These are phyloP conservation scores for Halichondria panicea DNA, from an alignment of 37 sponge, comb jelly and placozoan genomes.

Conservation along the genomic window DNA sequence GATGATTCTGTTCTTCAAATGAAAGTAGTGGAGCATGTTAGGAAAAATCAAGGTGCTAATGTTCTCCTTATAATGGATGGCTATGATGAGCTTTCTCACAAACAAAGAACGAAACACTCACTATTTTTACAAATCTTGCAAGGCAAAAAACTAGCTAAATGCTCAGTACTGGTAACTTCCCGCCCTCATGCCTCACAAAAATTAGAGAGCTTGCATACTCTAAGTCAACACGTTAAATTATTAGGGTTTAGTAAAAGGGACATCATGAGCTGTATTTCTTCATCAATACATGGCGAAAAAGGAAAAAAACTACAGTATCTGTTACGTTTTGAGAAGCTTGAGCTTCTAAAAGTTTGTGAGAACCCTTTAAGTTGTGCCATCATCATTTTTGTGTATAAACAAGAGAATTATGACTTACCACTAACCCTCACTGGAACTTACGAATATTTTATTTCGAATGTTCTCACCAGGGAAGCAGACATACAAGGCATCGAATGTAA, in stretches of 20 bases:
- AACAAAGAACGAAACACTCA: slow-evolving; percentile 1
- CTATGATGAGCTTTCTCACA: slow-evolving; percentile 6
- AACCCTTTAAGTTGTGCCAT: slow-evolving; percentile 10
- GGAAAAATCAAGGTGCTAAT: background rate
- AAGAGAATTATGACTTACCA: background rate
- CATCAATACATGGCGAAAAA: background rate
- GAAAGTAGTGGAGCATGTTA: background rate
- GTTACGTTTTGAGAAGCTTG: background rate
- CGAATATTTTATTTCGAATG: background rate
- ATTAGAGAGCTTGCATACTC: background rate
- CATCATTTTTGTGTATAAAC: background rate
- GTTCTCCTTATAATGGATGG: slow-evolving; percentile 16
- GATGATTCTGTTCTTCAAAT: background rate
- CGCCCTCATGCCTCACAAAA: background rate
- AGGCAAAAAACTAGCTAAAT: background rate
- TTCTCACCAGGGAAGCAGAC: background rate
- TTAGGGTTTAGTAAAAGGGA: slow-evolving; percentile 9
- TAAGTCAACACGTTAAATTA: slow-evolving; percentile 1
- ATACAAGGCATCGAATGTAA: too few species aligned
- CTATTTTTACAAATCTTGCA: slow-evolving; percentile 10
- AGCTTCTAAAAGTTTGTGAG: background rate
- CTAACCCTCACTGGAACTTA: slow-evolving; percentile 7
- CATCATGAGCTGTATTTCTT: background rate
- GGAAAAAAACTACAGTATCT: background rate
- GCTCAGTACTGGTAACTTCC: background rate